phyloP scores from a whole-genome alignment of 2,888 invertebrate species.

The Pilophorus perplexus region DNA sequence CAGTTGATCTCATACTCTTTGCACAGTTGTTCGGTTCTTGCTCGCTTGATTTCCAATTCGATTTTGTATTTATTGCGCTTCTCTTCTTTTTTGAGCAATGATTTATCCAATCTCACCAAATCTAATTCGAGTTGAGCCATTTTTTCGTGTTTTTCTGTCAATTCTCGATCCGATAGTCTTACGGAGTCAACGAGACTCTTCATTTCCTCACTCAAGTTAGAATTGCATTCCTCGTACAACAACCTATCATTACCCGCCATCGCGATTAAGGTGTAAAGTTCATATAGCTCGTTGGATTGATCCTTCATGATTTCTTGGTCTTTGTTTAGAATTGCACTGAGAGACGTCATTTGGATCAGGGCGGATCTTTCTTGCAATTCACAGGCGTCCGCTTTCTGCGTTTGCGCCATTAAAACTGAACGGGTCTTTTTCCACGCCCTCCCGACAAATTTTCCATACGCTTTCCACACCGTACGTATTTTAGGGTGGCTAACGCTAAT shows the following conservation, averaged over 20 bases:
- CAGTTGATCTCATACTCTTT: not conserved
- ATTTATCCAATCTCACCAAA: conserved; percentile 8
- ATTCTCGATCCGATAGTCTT: not conserved
- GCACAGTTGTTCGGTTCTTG: not conserved
- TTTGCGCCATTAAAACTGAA: not conserved
- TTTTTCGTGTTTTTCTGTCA: not conserved
- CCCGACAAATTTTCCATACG: conserved; percentile 5
- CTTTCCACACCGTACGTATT: conserved; percentile 2
- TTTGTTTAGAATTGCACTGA: conserved; percentile 4
- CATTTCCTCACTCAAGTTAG: not conserved
- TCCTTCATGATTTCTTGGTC: conserved; percentile 16
- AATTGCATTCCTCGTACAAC: not conserved
- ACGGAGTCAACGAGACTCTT: not conserved
- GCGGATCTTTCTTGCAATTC: conserved; percentile 27
- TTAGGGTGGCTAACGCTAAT: not conserved
- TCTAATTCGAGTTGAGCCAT: not conserved
- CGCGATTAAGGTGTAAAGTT: not conserved
- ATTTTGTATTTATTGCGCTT: not conserved
- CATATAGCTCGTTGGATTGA: not conserved
- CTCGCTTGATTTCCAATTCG: conserved; percentile 5
- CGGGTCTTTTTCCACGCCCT: not conserved
- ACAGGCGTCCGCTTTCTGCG: not conserved
- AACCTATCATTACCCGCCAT: not conserved
- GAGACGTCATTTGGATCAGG: conserved; percentile 27
- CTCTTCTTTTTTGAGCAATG: not conserved